Conservation (phyloP, 2,113 vertebrate genomes). For the Bos indicus region DNA sequence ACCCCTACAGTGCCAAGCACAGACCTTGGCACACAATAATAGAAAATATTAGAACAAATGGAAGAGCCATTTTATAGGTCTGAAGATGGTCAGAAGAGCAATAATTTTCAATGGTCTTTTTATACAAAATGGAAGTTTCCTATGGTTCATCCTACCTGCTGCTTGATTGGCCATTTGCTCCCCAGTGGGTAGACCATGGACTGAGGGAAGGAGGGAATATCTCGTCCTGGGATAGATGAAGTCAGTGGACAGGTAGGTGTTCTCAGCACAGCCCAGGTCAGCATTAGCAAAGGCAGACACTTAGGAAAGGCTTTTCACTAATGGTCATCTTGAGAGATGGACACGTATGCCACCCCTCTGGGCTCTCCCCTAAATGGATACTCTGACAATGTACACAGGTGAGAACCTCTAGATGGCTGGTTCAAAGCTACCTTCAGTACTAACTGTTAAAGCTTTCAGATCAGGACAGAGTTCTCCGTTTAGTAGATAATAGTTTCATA, state of each 20-base stretch:
- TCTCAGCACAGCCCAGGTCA: neutral
- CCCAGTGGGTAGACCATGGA: neutral
- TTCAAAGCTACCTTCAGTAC: neutral
- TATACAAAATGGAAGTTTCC: neutral
- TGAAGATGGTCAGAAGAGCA: neutral
- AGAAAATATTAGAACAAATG: neutral
- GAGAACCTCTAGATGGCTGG: neutral
- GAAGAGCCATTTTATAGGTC: neutral
- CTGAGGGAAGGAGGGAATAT: neutral
- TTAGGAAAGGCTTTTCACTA: neutral
- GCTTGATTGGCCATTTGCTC: neutral
- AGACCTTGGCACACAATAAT: neutral
- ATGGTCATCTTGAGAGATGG: neutral
- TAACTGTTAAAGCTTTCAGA: neutral
- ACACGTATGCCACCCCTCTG: neutral
- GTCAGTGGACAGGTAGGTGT: neutral
- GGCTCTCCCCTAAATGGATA: neutral
- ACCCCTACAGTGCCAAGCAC: neutral
- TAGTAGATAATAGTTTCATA: neutral
- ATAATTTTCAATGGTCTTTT: neutral
- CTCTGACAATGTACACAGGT: neutral
- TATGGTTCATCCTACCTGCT: neutral
- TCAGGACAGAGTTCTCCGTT: neutral
- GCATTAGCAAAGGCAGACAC: neutral
- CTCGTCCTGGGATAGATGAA: neutral